Percentiles rank a stretch among this genome's conserved stretches.
Conservation (phyloP, 2,113 vertebrate species). For the Bubalus kerabau region DNA sequence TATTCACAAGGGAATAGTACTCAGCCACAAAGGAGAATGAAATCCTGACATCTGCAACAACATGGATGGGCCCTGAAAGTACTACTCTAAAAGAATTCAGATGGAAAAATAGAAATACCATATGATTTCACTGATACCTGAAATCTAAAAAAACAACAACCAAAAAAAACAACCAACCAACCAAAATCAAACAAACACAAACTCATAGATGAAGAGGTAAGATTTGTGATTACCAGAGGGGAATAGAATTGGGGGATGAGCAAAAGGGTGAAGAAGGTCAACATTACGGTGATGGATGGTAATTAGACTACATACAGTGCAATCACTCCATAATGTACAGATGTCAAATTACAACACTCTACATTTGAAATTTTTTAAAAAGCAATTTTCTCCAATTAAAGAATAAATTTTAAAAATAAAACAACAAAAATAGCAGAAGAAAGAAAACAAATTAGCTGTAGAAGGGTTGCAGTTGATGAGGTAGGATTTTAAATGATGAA, state of each 20-base stretch:
- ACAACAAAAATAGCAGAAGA: not conserved
- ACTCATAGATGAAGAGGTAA: not conserved
- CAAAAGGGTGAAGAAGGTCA: not conserved
- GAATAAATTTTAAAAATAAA: not conserved
- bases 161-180: not conserved
- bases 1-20: not conserved
- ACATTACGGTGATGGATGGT: not conserved
- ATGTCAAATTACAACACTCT: not conserved
- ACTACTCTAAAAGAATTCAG: not conserved
- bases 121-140: not conserved
- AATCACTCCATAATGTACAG: not conserved
- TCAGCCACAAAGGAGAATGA: not conserved
- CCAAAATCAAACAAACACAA: not conserved
- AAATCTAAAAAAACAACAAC: not conserved
- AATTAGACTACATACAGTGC: not conserved
- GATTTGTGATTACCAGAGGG: not conserved
- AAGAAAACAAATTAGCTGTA: not conserved
- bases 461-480: not conserved
- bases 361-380: not conserved
- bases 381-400: not conserved
- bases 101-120: not conserved
- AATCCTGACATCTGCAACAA: not conserved
- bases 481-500: not conserved
- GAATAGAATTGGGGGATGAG: not conserved
- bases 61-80: not conserved